A percentile compares a stretch with the other conserved stretches of the same genome.
Evolutionary conservation across 2,888 invertebrate genomes (phyloP).

Genomic region (Octodonta nipae): DNA sequence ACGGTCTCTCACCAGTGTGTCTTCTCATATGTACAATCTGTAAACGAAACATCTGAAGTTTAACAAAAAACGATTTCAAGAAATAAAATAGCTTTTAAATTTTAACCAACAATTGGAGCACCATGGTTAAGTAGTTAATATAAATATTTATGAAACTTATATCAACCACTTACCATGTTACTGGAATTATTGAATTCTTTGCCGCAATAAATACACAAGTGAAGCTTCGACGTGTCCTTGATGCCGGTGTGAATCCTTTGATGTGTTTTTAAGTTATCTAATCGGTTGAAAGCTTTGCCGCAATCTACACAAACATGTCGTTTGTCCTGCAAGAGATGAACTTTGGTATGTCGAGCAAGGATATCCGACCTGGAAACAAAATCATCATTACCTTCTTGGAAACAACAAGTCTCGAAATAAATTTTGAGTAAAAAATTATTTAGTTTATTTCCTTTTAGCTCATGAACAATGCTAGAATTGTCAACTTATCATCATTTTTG

Average conservation of each 20-base stretch:
- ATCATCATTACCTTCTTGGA: too few relatives aligned
- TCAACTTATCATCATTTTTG: too few relatives aligned
- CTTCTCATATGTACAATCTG: constrained; percentile 37
- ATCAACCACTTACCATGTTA: constrained; percentile 32
- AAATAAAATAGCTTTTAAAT: neutral
- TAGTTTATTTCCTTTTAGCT: too few relatives aligned
- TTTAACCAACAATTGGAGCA: constrained; percentile 13
- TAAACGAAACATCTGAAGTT: too few relatives aligned
- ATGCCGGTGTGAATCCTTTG: constrained; percentile 33
- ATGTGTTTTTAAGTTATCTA: constrained; percentile 34
- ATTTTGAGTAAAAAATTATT: constrained; percentile 3
- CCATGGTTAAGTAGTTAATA: constrained; percentile 15
- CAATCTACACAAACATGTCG: constrained; percentile 47
- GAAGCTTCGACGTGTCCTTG: constrained; percentile 32
- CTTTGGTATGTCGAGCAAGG: constrained; percentile 48
- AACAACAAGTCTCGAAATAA: too few relatives aligned
- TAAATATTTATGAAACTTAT: constrained; percentile 12
- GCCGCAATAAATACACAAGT: constrained; percentile 36
- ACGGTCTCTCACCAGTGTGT: constrained; percentile 35
- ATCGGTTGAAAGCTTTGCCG: constrained; percentile 47
- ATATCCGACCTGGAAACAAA: constrained; percentile 44
- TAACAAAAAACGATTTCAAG: neutral
- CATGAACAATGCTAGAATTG: too few relatives aligned
- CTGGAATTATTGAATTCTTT: constrained; percentile 38
- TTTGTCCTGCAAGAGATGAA: constrained; percentile 40